Evolutionary conservation across 2,888 invertebrate species (phyloP).

Genomic region (Rhimphoctona megacephalus): DNA sequence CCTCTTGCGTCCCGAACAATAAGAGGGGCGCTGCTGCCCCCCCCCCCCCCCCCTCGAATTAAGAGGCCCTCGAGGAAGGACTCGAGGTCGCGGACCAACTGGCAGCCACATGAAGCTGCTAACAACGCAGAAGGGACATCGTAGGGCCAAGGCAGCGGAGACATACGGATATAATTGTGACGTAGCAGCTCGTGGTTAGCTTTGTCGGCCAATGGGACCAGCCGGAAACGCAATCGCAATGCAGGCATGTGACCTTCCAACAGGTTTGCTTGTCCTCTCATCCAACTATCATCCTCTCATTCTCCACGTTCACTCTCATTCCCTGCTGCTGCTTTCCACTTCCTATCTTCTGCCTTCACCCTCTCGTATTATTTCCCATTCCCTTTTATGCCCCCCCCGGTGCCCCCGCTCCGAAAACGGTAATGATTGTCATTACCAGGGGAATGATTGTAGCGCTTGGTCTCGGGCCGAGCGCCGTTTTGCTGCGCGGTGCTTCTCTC

Average conservation of each 20-base stretch:
- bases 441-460: constrained; percentile 82
- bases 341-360: constrained; percentile 58
- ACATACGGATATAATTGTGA: constrained; percentile 6
- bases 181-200: constrained; percentile 55
- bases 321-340: constrained; percentile 66
- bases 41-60: neutral
- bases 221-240: constrained; percentile 82
- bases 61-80: constrained; percentile 14
- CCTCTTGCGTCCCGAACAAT: neutral
- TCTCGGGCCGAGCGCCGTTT: constrained; percentile 71
- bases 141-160: neutral
- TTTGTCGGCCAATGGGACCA: constrained; percentile 81
- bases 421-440: constrained; percentile 84
- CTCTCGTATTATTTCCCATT: constrained; percentile 67
- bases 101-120: constrained; percentile 12
- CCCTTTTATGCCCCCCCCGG: constrained; percentile 69
- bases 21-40: neutral
- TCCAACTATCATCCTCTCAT: constrained; percentile 47
- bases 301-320: constrained; percentile 68
- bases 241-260: constrained; percentile 73
- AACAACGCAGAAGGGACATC: constrained; percentile 15
- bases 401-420: constrained; percentile 79
- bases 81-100: constrained; percentile 38
- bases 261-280: constrained; percentile 32
- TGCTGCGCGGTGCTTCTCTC: constrained; percentile 67